Conservation (phyloP, 2,888 invertebrate genomes). For the Leptodirus hochenwartii region DNA sequence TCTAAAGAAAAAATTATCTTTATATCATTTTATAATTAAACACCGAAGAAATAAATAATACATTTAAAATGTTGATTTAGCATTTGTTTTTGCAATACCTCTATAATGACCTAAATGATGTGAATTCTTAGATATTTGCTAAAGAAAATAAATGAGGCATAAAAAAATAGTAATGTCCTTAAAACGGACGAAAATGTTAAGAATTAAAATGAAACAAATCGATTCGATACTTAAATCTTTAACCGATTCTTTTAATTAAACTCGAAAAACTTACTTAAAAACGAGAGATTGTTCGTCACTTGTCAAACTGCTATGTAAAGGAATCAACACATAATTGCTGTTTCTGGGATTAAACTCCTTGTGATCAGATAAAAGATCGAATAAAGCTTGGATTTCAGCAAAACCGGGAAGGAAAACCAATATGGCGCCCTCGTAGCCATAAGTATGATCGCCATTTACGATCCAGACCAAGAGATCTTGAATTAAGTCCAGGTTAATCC, state of each 20-base stretch:
- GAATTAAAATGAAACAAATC: too few species aligned
- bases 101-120: too few species aligned
- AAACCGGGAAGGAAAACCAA: conserved; percentile 64
- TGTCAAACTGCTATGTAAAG: conserved; percentile 69
- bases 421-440: conserved; percentile 55
- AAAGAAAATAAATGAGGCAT: too few species aligned
- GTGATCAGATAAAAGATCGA: conserved; percentile 48
- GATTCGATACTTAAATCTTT: too few species aligned
- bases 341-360: conserved; percentile 40
- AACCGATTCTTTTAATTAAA: background rate
- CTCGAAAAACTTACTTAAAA: conserved; percentile 28
- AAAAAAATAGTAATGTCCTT: too few species aligned
- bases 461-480: conserved; percentile 53
- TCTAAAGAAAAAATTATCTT: conserved; percentile 5
- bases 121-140: too few species aligned
- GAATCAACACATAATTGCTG: conserved; percentile 54
- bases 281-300: conserved; percentile 69
- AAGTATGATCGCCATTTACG: conserved; percentile 46
- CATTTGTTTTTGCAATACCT: too few species aligned
- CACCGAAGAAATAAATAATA: conserved; percentile 6
- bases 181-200: too few species aligned
- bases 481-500: conserved; percentile 60
- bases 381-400: conserved; percentile 54
- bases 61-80: background rate
- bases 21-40: background rate